phyloP scores from a whole-genome alignment of 2,888 invertebrate species.

The Cecidostiba fungosa region DNA sequence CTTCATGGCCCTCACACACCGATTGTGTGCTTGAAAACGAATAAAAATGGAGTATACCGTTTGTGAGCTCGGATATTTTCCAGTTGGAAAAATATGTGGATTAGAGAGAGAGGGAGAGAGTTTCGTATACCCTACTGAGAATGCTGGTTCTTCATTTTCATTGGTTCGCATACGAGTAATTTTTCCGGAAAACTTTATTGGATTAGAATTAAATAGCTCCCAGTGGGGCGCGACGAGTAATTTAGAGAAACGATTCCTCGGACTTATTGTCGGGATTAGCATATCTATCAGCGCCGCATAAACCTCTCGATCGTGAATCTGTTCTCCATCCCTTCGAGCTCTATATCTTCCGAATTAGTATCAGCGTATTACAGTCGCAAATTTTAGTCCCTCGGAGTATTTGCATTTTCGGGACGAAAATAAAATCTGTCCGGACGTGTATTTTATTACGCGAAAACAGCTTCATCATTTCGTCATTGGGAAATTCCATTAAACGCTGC shows the following conservation, averaged over 20 bases:
- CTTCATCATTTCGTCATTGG: background rate
- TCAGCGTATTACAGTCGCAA: no score
- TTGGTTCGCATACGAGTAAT: no score
- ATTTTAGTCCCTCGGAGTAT: conserved; percentile 29
- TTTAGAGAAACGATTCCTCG: conserved; percentile 29
- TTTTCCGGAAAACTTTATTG: background rate
- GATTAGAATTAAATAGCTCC: background rate
- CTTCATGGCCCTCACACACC: background rate
- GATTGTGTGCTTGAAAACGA: background rate
- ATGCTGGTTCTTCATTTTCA: no score
- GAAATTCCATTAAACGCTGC: conserved; percentile 38
- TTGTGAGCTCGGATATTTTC: conserved; percentile 1
- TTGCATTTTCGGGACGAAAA: conserved; percentile 26
- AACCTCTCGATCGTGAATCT: conserved; percentile 46
- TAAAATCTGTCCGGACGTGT: background rate
- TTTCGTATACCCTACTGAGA: background rate
- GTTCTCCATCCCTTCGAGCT: no score
- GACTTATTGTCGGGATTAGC: conserved; percentile 54
- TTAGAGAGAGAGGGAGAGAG: background rate
- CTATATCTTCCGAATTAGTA: conserved; percentile 54
- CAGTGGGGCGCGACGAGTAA: background rate
- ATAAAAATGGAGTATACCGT: conserved; percentile 39
- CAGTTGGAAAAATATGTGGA: background rate
- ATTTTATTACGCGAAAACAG: background rate
- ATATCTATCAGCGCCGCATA: conserved; percentile 39